These are phyloP conservation scores for Potamarius usumacintae DNA, from an alignment of 2,113 vertebrate species.

Conservation along the genomic window DNA sequence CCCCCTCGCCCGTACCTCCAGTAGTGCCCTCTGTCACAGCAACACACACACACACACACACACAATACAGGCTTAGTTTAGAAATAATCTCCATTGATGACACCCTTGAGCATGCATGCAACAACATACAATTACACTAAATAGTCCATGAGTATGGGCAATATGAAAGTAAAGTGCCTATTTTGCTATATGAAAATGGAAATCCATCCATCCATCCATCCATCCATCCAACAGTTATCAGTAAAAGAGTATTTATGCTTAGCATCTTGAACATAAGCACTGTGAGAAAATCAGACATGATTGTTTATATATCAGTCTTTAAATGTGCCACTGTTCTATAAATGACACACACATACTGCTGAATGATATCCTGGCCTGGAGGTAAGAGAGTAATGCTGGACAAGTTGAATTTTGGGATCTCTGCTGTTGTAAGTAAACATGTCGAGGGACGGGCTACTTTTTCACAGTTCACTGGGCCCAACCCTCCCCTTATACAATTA, in stretches of 20 bases:
- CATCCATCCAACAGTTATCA: neutral
- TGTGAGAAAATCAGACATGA: neutral
- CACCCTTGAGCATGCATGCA: conserved; percentile 26
- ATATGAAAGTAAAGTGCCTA: conserved; percentile 11
- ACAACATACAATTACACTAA: conserved; percentile 38
- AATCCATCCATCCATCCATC: neutral
- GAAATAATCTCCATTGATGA: conserved; percentile 57
- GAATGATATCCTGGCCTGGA: neutral
- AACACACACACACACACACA: conserved; percentile 34
- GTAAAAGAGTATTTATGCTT: neutral
- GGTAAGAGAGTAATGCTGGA: conserved; percentile 43
- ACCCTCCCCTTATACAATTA: conserved; percentile 92
- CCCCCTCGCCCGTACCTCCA: neutral
- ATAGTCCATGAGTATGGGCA: neutral
- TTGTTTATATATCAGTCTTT: neutral
- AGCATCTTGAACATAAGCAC: neutral
- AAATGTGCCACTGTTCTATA: neutral
- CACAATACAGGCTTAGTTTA: conserved; percentile 48
- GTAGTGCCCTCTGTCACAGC: conserved; percentile 3
- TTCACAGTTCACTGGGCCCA: conserved; percentile 93
- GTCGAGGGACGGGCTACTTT: conserved; percentile 93
- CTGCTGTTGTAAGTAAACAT: conserved; percentile 95
- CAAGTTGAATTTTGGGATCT: conserved; percentile 80
- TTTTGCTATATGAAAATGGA: neutral
- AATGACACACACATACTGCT: neutral